phyloP scores from a whole-genome alignment of 2,797 vertebrate genomes.

The Urophycis tenuis region DNA sequence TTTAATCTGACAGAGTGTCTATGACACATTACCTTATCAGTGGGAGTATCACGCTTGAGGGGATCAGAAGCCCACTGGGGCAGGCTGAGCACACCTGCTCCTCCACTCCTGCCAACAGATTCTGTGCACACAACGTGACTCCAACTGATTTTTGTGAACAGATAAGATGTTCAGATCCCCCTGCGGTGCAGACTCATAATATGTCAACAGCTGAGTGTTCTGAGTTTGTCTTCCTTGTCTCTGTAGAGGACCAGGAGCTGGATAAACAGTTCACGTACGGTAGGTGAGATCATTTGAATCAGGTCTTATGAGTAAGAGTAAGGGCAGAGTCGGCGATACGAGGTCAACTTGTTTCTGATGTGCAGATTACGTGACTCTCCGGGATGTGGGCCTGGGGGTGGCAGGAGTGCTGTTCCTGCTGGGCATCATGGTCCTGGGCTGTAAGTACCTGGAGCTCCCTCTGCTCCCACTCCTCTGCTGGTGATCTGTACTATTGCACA shows the following conservation, averaged over 20 bases:
- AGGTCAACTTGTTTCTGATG: conserved; percentile 15
- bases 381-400: conserved; percentile 51
- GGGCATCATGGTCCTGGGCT: conserved; percentile 66
- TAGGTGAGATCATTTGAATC: conserved; percentile 42
- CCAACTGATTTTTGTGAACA: conserved; percentile 49
- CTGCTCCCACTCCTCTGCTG: not conserved
- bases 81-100: conserved; percentile 40
- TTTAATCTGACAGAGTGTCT: not conserved
- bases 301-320: not conserved
- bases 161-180: conserved; percentile 42
- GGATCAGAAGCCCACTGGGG: conserved; percentile 33
- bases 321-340: not conserved
- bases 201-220: conserved; percentile 35
- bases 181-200: conserved; percentile 30
- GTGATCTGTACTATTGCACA: no score
- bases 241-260: conserved; percentile 10
- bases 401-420: conserved; percentile 64
- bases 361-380: conserved; percentile 62
- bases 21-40: no score
- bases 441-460: conserved; percentile 52
- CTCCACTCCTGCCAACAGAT: conserved; percentile 51
- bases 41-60: no score
- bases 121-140: conserved; percentile 10
- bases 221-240: not conserved
- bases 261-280: conserved; percentile 60